A percentile compares a stretch with the other conserved stretches of the same genome.
phyloP scores from a whole-genome alignment of 2,113 vertebrate genomes.

The Odontophorus gujanensis region DNA sequence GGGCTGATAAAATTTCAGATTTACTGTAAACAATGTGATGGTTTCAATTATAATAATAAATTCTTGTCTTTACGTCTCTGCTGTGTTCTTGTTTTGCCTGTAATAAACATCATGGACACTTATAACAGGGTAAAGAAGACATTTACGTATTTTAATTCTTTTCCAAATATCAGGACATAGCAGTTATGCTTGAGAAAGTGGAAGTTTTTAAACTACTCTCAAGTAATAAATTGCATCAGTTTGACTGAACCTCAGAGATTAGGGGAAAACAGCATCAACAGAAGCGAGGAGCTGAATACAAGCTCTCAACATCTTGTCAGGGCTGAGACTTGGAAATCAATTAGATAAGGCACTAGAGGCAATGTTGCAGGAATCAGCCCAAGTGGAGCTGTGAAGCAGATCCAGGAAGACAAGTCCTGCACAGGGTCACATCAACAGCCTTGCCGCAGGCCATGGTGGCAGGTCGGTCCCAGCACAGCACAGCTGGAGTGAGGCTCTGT shows the following conservation, averaged over 20 bases:
- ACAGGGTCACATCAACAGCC: neutral
- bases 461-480: accelerated
- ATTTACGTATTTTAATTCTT: neutral
- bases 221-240: neutral
- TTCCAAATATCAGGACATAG: neutral
- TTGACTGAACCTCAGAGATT: neutral
- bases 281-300: neutral
- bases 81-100: neutral
- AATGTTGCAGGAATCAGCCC: neutral
- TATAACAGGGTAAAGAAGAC: neutral
- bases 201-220: neutral
- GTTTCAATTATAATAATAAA: neutral
- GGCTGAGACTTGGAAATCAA: neutral
- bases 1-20: neutral
- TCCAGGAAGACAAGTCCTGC: neutral
- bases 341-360: neutral
- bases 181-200: neutral
- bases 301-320: neutral
- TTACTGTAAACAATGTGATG: neutral
- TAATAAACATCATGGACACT: neutral
- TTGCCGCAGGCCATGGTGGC: neutral
- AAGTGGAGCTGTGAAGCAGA: neutral
- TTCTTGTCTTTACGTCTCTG: neutral
- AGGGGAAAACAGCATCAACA: neutral
- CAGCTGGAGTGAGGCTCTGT: accelerated